Percentiles rank a stretch among this genome's conserved stretches.
These are phyloP conservation scores for Cosmorhoe ocellata DNA, from an alignment of 2,888 invertebrate species.

Conservation along the genomic window DNA sequence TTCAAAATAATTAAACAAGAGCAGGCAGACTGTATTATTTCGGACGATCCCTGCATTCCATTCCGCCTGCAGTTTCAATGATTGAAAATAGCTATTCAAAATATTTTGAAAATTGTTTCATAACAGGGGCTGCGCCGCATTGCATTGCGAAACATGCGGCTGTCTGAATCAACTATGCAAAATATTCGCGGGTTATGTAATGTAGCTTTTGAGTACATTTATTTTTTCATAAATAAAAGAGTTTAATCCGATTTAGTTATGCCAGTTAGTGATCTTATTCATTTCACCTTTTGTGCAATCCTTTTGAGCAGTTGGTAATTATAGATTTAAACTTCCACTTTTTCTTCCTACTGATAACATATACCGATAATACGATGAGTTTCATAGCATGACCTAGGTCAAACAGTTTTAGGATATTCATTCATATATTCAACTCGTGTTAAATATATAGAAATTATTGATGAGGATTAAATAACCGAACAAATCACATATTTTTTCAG, in stretches of 20 bases:
- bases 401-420: no score
- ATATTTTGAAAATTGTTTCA: constrained; percentile 82
- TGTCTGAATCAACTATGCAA: constrained; percentile 62
- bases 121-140: constrained; percentile 61
- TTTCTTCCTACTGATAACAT: no score
- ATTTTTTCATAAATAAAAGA: not conserved
- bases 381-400: no score
- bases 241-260: no score
- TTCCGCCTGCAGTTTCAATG: constrained; percentile 73
- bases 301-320: no score
- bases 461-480: no score
- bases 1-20: constrained; percentile 50
- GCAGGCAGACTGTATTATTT: constrained; percentile 49
- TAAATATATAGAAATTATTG: not conserved
- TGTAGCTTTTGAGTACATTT: constrained; percentile 42
- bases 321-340: no score
- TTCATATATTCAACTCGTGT: not conserved
- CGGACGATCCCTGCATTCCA: constrained; percentile 67
- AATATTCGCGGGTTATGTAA: constrained; percentile 67
- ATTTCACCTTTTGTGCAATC: no score
- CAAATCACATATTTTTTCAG: constrained; percentile 79
- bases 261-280: no score
- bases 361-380: no score
- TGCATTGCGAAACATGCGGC: constrained; percentile 61
- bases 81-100: constrained; percentile 82